phyloP scores from a whole-genome alignment of 2,113 vertebrate species.

The Cebus imitator region DNA sequence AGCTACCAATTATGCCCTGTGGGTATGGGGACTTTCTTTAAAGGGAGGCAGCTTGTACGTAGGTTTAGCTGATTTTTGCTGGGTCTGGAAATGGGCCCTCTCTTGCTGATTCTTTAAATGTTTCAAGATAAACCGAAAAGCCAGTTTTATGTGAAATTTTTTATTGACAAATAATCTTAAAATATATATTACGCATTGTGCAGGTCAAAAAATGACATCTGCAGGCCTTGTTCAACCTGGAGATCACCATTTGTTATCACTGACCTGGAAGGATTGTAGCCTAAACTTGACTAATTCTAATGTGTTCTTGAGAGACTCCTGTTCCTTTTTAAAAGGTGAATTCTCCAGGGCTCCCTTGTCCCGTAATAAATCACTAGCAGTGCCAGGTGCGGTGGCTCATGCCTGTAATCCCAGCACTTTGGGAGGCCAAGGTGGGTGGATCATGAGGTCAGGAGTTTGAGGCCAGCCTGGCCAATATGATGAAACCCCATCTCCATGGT shows the following conservation, averaged over 20 bases:
- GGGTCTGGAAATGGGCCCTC: not conserved
- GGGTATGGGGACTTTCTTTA: not conserved
- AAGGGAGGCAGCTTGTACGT: not conserved
- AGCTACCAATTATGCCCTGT: not conserved
- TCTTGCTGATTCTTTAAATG: not conserved
- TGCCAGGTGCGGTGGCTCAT: too few relatives aligned
- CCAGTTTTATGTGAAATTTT: not conserved
- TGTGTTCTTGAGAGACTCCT: not conserved
- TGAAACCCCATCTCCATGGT: too few relatives aligned
- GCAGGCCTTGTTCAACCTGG: not conserved
- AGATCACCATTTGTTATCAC: not conserved
- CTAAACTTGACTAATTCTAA: not conserved
- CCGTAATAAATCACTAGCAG: not conserved
- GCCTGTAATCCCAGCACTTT: too few relatives aligned
- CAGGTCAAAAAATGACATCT: not conserved
- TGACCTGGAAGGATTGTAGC: not conserved
- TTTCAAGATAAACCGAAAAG: slow-evolving; percentile 33
- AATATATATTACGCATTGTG: not conserved
- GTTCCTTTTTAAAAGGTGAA: not conserved
- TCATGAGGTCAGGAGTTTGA: too few relatives aligned
- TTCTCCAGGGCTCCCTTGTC: not conserved
- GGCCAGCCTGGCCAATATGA: too few relatives aligned
- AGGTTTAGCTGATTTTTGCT: not conserved
- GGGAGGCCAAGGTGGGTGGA: too few relatives aligned
- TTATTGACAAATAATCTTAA: not conserved